phyloP scores from a whole-genome alignment of 1,140 invertebrate species.

The Drosophila trapezifrons region DNA sequence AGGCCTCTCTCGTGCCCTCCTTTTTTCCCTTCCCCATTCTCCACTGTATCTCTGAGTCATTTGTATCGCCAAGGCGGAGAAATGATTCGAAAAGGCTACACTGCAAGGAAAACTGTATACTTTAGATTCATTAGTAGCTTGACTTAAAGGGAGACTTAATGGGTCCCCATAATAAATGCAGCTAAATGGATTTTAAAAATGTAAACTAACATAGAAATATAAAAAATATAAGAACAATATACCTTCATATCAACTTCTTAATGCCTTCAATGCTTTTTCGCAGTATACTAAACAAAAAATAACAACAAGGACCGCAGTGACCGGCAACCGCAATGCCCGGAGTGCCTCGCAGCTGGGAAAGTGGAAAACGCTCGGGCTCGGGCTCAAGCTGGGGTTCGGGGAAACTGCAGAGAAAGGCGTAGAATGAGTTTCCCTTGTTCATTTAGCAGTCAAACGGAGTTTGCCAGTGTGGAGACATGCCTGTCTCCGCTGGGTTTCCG shows the following conservation, averaged over 20 bases:
- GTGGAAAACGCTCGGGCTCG: not conserved
- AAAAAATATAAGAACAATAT: no score
- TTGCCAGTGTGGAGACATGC: constrained; percentile 52
- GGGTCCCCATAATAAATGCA: no score
- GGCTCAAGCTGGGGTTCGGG: no score
- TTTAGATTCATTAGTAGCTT: no score
- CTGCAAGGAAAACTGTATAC: not conserved
- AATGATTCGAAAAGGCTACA: constrained; percentile 29
- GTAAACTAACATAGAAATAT: no score
- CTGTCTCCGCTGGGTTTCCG: constrained; percentile 78
- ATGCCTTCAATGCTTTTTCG: not conserved
- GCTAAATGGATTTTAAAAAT: no score
- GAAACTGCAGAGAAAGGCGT: constrained; percentile 5
- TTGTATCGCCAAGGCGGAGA: constrained; percentile 44
- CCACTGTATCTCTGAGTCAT: constrained; percentile 41
- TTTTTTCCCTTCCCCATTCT: not conserved
- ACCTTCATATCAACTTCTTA: no score
- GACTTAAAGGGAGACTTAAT: no score
- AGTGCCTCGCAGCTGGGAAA: constrained; percentile 27
- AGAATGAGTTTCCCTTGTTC: constrained; percentile 72
- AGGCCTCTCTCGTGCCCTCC: constrained; percentile 17
- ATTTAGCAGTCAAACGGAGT: constrained; percentile 79
- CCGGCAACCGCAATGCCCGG: constrained; percentile 48
- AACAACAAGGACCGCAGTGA: constrained; percentile 49
- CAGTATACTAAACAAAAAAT: constrained; percentile 19